Evolutionary conservation across 1,140 invertebrate genomes (phyloP).

Genomic region (Augochlora pura): DNA sequence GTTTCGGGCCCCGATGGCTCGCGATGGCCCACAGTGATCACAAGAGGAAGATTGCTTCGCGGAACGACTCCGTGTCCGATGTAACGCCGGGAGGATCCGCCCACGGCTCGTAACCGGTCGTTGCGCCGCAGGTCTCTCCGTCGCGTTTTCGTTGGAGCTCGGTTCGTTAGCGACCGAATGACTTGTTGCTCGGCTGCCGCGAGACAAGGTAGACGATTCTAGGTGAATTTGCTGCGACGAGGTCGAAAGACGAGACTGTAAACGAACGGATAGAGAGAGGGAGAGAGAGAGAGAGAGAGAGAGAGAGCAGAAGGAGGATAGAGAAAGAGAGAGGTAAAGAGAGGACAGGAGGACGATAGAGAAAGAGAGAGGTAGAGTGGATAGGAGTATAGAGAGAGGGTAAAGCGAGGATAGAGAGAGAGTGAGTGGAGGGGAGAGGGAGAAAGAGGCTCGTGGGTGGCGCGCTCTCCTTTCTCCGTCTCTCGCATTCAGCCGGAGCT

Average conservation of each 20-base stretch:
- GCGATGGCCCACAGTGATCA: no score
- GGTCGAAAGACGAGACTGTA: neutral
- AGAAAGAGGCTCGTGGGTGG: neutral
- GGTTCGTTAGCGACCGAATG: conserved; percentile 3
- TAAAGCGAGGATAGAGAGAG: neutral
- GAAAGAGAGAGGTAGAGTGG: no score
- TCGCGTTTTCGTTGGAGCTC: neutral
- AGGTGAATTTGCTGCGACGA: conserved; percentile 3
- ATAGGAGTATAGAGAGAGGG: no score
- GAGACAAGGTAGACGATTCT: conserved; percentile 3
- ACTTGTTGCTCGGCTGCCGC: neutral
- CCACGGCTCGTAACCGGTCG: neutral
- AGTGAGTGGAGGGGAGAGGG: no score
- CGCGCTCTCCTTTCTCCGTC: neutral
- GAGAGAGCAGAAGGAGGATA: neutral
- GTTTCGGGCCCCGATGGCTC: no score
- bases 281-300: no score
- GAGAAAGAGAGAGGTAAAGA: no score
- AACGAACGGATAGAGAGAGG: no score
- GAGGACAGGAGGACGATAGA: no score
- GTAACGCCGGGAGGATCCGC: neutral
- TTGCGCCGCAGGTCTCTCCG: neutral
- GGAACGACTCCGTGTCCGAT: no score
- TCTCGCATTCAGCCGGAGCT: neutral
- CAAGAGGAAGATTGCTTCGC: no score